These are phyloP conservation scores for Nezara viridula DNA, from an alignment of 2,888 invertebrate species.

Conservation along the genomic window DNA sequence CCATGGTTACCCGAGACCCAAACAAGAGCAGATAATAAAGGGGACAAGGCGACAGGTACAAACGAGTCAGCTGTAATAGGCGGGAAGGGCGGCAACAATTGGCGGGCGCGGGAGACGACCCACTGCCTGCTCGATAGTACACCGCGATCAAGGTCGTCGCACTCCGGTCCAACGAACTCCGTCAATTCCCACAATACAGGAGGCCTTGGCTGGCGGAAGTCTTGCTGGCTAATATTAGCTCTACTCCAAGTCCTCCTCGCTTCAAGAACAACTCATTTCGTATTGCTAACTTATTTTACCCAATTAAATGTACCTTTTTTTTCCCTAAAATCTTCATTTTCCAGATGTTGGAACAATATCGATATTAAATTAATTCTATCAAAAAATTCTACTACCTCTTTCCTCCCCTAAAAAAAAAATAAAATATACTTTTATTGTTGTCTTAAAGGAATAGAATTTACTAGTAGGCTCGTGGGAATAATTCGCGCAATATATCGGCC, in stretches of 20 bases:
- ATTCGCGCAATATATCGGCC: too few species aligned
- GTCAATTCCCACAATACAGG: constrained; percentile 51
- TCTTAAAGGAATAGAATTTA: too few species aligned
- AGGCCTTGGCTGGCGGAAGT: constrained; percentile 43
- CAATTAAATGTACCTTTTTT: too few species aligned
- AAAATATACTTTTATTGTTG: too few species aligned
- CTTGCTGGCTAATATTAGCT: constrained; percentile 17
- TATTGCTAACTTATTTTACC: neutral
- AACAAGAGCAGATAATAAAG: neutral
- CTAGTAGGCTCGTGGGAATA: too few species aligned
- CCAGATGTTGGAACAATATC: too few species aligned
- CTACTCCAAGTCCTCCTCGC: neutral
- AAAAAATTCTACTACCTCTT: too few species aligned
- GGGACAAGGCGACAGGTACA: constrained; percentile 44
- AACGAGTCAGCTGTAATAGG: neutral
- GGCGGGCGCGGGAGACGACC: neutral
- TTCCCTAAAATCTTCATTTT: too few species aligned
- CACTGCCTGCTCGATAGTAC: constrained; percentile 45
- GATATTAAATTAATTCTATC: too few species aligned
- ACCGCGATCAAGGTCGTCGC: constrained; percentile 14
- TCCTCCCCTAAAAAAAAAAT: too few species aligned
- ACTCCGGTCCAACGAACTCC: constrained; percentile 39
- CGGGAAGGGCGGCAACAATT: neutral
- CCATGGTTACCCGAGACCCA: neutral
- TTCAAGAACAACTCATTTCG: neutral